Base-by-base conservation (phyloP, 2,113 vertebrate genomes). In the Neomonachus schauinslandi region DNA sequence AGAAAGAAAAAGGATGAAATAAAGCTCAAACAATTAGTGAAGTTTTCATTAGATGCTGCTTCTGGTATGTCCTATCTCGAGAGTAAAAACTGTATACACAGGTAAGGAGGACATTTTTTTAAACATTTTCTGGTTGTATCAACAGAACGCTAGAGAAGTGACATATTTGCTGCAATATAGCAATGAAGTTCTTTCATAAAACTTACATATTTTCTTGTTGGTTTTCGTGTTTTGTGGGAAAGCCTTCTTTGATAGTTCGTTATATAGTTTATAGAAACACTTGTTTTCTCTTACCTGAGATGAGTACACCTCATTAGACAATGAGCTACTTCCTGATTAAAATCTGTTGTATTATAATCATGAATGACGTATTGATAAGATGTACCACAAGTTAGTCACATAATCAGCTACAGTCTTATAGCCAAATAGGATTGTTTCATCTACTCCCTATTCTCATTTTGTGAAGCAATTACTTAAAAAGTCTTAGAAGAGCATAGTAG, bases 1-100 rank as follows among this genome's bases (percentile, higher is more conserved):
- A 99, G 99, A 98, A 99, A 99, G 99, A 99, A 99, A 98, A 99
- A 99, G 95, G 99, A 99, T 88, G 99, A 99, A 72, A 94, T 99
- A 81, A 99, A 99, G 98, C 99, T 98, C 2, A 99, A 99, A 97
- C 99, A 99, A 96, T 98, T 99, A 74, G 98, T 99, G 80, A 99
- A 99, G 74, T 99, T 99, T 98, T 99, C 99, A 21, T 98, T 99
- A 89, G 99, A 99, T 93, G 99, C 99, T 96, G 99, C 99, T 71
- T 99, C 99, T 16, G 99, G 99, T 63, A 99, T 99, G 99, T 99
- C 99, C 0, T 99, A 99, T 98, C 99, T 99, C 0, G 99, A 99
- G 98, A 99, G 99, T 67, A 99, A 99, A 98, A 99, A 99, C 98
- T 99, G 99, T 88, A 99, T 99, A 98, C 99, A 99, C 98, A 99